Conservation (phyloP, 2,888 invertebrate genomes). For the Orthosia gracilis region DNA sequence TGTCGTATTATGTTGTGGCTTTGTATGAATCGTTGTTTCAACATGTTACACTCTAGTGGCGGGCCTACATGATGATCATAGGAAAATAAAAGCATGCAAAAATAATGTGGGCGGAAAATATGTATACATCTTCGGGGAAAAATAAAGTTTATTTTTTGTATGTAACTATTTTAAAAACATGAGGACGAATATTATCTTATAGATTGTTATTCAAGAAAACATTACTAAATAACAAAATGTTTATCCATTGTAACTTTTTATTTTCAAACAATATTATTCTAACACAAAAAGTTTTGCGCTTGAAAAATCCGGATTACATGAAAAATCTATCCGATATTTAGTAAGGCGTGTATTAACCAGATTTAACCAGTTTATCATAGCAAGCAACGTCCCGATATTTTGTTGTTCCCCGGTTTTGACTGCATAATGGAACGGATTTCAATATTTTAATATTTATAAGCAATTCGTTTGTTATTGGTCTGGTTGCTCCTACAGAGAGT, state of each 20-base stretch:
- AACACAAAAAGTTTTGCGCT: neutral
- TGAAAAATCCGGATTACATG: constrained; percentile 45
- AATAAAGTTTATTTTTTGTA: too few species aligned
- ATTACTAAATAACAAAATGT: too few species aligned
- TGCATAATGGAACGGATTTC: constrained; percentile 84
- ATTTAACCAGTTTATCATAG: constrained; percentile 81
- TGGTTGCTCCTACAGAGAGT: constrained; percentile 58
- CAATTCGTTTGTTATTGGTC: constrained; percentile 79
- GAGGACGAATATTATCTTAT: too few species aligned
- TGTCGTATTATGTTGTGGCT: neutral
- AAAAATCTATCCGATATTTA: constrained; percentile 56
- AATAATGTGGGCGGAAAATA: too few species aligned
- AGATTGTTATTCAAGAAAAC: too few species aligned
- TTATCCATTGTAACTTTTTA: neutral
- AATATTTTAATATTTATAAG: constrained; percentile 88
- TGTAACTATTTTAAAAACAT: too few species aligned
- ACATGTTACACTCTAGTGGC: too few species aligned
- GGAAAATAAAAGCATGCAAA: too few species aligned
- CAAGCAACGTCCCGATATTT: constrained; percentile 77
- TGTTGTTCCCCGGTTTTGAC: constrained; percentile 82
- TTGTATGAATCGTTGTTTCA: neutral
- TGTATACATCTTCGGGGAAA: too few species aligned
- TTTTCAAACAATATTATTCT: neutral
- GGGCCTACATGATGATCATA: too few species aligned
- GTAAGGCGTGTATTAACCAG: constrained; percentile 69